phyloP scores from a whole-genome alignment of 2,797 vertebrate species.

The Eulemur albifrons region DNA sequence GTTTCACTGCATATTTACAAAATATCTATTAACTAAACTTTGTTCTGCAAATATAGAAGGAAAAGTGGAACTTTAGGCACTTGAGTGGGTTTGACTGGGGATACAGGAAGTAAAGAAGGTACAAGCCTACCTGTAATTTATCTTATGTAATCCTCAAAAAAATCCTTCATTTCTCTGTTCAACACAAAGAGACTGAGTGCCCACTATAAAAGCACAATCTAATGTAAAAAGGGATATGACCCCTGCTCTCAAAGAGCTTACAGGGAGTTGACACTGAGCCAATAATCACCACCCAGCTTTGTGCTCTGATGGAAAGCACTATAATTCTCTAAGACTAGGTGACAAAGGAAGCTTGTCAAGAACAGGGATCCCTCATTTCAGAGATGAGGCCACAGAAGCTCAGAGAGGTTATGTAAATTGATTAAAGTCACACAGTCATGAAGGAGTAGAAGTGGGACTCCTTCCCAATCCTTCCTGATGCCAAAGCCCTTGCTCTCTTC shows the following conservation, averaged over 20 bases:
- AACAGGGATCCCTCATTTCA: not conserved
- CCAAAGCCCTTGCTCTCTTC: not conserved
- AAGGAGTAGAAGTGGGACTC: not conserved
- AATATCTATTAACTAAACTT: not conserved
- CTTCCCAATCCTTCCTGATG: not conserved
- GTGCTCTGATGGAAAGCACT: not conserved
- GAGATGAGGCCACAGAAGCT: not conserved
- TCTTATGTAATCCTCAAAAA: not conserved
- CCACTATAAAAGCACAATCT: not conserved
- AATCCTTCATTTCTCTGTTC: not conserved
- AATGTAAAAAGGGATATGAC: not conserved
- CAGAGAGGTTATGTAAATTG: not conserved
- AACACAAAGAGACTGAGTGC: not conserved
- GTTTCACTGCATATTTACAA: constrained; percentile 18
- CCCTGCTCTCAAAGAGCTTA: not conserved
- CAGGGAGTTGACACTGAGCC: not conserved
- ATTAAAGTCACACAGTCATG: not conserved
- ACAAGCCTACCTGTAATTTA: not conserved
- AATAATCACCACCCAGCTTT: not conserved
- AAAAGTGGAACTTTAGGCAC: not conserved
- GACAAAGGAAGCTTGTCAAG: not conserved
- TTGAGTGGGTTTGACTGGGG: not conserved
- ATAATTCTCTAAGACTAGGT: not conserved
- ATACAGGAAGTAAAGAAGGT: not conserved
- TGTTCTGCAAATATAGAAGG: not conserved